These are phyloP conservation scores for Tetragonula clypearis DNA, from an alignment of 1,140 invertebrate genomes.

Conservation along the genomic window DNA sequence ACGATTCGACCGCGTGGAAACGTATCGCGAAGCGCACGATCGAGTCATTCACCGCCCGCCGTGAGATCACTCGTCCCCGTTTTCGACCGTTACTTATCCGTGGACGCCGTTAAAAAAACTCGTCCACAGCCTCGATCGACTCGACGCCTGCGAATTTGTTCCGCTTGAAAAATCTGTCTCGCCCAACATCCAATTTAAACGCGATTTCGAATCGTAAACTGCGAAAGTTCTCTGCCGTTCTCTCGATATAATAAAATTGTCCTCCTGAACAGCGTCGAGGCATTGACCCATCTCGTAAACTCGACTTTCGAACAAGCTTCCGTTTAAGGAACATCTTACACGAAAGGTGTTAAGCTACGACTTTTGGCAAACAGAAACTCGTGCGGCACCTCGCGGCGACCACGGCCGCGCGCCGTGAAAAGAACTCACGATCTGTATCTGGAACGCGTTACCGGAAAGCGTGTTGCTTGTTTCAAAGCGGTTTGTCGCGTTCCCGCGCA, in stretches of 20 bases:
- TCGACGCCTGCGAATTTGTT: neutral
- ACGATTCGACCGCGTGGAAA: conserved; percentile 15
- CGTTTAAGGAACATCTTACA: neutral
- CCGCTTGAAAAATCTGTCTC: neutral
- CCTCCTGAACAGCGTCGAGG: neutral
- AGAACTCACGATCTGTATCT: conserved; percentile 17
- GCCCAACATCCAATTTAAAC: neutral
- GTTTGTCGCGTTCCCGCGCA: conserved; percentile 3
- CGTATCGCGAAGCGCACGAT: neutral
- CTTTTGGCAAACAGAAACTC: conserved; percentile 15
- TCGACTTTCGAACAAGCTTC: neutral
- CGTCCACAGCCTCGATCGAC: neutral
- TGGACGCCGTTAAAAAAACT: neutral
- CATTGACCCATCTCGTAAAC: neutral
- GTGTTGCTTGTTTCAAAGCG: conserved; percentile 46
- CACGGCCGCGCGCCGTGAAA: too few relatives aligned
- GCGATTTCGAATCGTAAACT: neutral
- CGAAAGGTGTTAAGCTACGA: conserved; percentile 21
- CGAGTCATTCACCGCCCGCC: neutral
- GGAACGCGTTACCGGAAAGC: conserved; percentile 56
- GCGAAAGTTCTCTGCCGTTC: too few relatives aligned
- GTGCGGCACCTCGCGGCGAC: too few relatives aligned
- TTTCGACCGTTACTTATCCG: conserved; percentile 19
- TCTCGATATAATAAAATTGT: neutral
- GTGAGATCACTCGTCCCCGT: conserved; percentile 1